Evolutionary conservation across 2,113 vertebrate species (phyloP).

Genomic region (Nothobranchius kuhntae): DNA sequence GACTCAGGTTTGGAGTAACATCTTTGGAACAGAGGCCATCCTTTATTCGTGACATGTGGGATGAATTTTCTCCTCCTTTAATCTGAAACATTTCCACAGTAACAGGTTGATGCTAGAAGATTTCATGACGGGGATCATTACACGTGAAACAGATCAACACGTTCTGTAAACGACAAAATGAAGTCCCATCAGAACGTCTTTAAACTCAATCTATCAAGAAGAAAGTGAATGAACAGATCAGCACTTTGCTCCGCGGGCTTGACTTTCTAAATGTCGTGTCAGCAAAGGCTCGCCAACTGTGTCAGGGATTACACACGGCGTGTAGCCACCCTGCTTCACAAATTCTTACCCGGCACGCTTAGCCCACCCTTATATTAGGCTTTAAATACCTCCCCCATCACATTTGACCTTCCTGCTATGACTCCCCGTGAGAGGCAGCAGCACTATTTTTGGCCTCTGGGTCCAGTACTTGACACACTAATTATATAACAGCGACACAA

Average conservation of each 20-base stretch:
- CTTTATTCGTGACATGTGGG: background rate
- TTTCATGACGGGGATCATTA: background rate
- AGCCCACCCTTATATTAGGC: conserved; percentile 32
- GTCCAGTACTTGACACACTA: conserved; percentile 57
- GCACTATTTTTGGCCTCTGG: conserved; percentile 64
- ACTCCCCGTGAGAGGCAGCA: conserved; percentile 22
- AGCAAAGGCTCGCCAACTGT: conserved; percentile 61
- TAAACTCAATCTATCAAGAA: conserved; percentile 57
- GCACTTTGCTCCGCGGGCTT: conserved; percentile 45
- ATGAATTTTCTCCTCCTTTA: background rate
- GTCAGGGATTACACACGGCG: conserved; percentile 59
- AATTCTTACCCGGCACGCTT: conserved; percentile 54
- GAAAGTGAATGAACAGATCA: conserved; percentile 48
- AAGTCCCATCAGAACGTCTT: conserved; percentile 36
- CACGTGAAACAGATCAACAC: conserved; percentile 4
- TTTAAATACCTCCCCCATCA: conserved; percentile 23
- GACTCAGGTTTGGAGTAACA: background rate
- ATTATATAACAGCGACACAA: conserved; percentile 66
- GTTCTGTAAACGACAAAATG: conserved; percentile 21
- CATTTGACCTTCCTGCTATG: conserved; percentile 36
- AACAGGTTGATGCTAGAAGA: background rate
- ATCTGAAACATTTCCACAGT: background rate
- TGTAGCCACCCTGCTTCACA: conserved; percentile 34
- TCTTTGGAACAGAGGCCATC: background rate
- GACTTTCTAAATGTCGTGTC: conserved; percentile 59